Conservation (phyloP, 2,888 invertebrate genomes). For the Glaucopsyche alexis region DNA sequence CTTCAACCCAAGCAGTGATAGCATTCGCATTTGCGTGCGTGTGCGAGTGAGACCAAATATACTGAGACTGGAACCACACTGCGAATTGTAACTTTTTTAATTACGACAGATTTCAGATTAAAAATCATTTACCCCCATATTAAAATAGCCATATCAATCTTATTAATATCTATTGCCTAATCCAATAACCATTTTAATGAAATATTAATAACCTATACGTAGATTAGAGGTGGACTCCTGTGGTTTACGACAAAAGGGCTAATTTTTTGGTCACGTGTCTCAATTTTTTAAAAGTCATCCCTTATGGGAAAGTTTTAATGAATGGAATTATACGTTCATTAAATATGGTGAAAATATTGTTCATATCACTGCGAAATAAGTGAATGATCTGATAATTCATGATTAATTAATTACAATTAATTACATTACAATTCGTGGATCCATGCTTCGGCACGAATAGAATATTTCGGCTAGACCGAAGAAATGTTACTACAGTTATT, state of each 20-base stretch:
- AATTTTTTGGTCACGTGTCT: slow-evolving; percentile 36
- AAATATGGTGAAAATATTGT: slow-evolving; percentile 19
- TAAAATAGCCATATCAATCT: background rate
- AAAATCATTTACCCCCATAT: background rate
- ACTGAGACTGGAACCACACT: no score
- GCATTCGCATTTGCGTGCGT: no score
- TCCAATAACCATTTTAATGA: slow-evolving; percentile 4
- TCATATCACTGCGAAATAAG: background rate
- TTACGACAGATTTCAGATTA: background rate
- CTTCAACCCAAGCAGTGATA: no score
- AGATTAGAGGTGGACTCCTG: background rate
- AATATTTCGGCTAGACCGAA: no score
- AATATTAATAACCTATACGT: slow-evolving; percentile 9
- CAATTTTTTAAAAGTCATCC: slow-evolving; percentile 37
- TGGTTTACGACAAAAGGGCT: slow-evolving; percentile 32
- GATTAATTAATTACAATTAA: background rate
- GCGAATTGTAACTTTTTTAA: background rate
- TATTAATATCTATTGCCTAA: background rate
- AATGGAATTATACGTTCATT: background rate
- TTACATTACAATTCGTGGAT: background rate
- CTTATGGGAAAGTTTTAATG: slow-evolving; percentile 28
- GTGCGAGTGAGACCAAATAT: no score
- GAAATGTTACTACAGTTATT: no score
- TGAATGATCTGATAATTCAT: background rate
- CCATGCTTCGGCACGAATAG: no score